A percentile compares a stretch with the other conserved stretches of the same genome.
Conservation (phyloP, 2,797 vertebrate genomes). For the Rhodeus uyekii region DNA sequence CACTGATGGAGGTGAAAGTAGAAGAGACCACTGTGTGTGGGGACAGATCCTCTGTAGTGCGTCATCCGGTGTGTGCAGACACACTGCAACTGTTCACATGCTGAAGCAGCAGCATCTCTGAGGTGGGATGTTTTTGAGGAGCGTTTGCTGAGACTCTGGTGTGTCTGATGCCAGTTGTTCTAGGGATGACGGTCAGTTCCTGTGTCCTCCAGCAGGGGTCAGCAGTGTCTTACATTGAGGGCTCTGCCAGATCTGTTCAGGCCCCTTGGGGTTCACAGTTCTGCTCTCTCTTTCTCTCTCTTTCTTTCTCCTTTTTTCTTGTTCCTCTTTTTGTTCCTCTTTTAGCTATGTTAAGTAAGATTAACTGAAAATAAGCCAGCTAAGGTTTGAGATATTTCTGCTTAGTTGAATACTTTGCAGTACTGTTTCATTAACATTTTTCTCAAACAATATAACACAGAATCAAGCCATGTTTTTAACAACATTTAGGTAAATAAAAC, state of each 20-base stretch:
- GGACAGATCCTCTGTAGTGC: not conserved
- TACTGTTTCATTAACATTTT: too few species aligned
- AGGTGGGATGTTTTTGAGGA: not conserved
- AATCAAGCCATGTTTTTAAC: too few species aligned
- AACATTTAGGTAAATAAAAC: too few species aligned
- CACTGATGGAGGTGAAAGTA: not conserved
- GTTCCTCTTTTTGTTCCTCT: too few species aligned
- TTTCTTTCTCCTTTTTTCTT: too few species aligned
- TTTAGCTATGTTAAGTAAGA: too few species aligned
- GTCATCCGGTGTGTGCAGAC: not conserved
- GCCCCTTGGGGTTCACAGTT: too few species aligned
- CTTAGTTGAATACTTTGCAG: too few species aligned
- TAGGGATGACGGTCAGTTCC: not conserved
- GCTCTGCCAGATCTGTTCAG: not conserved
- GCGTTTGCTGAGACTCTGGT: not conserved
- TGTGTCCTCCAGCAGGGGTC: slow-evolving; percentile 48
- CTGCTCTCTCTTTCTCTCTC: too few species aligned
- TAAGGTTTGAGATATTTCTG: too few species aligned
- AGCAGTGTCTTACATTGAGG: slow-evolving; percentile 38
- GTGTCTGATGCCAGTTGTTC: not conserved
- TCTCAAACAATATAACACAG: too few species aligned
- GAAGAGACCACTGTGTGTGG: not conserved
- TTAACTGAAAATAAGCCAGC: too few species aligned
- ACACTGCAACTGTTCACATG: not conserved
- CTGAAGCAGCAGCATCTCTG: not conserved